A percentile compares a stretch with the other conserved stretches of the same genome.
These are phyloP conservation scores for Scartelaos histophorus DNA, from an alignment of 2,113 vertebrate species.

Conservation along the genomic window DNA sequence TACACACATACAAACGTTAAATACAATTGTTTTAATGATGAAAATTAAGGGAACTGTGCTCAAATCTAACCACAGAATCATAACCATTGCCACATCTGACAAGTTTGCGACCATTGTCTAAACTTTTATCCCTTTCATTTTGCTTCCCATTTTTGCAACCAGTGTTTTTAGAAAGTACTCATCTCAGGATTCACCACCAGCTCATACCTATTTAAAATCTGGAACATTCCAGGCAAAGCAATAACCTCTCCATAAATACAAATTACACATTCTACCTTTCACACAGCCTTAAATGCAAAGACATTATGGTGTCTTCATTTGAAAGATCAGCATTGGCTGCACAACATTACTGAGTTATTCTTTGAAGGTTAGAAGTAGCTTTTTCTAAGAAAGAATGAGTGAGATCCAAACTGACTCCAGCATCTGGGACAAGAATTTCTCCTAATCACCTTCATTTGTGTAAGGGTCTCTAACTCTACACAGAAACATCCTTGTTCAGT, in stretches of 20 bases:
- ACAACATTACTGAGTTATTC: not conserved
- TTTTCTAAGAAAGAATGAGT: not conserved
- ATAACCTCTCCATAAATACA: no score
- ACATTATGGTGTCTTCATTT: not conserved
- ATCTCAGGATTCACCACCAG: not conserved
- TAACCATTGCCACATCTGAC: no score
- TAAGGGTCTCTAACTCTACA: slow-evolving; percentile 43
- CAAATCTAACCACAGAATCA: not conserved
- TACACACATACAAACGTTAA: not conserved
- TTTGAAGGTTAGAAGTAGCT: slow-evolving; percentile 1
- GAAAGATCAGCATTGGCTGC: not conserved
- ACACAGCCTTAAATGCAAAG: no score
- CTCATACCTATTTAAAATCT: not conserved
- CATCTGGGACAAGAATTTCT: slow-evolving; percentile 25
- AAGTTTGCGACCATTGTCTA: no score
- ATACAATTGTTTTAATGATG: not conserved
- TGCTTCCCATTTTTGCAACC: no score
- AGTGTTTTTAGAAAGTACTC: no score
- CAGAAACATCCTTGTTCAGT: slow-evolving; percentile 57
- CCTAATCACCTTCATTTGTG: slow-evolving; percentile 27
- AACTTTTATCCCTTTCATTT: no score
- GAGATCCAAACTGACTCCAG: slow-evolving; percentile 5
- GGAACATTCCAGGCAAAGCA: not conserved
- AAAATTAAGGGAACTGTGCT: not conserved
- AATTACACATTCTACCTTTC: no score